These are phyloP conservation scores for Silurus asotus DNA, from an alignment of 2,113 vertebrate genomes.

Conservation along the genomic window DNA sequence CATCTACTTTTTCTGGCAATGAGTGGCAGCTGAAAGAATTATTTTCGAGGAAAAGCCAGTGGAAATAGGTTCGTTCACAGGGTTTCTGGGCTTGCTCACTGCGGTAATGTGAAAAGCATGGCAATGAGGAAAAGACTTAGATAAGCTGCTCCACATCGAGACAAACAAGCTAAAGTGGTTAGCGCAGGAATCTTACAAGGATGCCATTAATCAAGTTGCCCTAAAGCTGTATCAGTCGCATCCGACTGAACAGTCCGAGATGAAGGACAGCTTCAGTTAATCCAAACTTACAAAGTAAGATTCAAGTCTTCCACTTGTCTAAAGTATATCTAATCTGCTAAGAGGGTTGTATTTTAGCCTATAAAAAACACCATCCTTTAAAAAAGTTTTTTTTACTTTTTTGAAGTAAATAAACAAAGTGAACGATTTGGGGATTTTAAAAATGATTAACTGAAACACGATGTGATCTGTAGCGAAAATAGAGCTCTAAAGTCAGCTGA, in stretches of 20 bases:
- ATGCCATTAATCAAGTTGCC: not conserved
- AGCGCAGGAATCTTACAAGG: not conserved
- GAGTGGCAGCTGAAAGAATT: not conserved
- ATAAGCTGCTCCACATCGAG: not conserved
- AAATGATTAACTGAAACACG: not conserved
- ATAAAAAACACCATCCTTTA: not conserved
- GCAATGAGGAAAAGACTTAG: not conserved
- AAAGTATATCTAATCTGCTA: not conserved
- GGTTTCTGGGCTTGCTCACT: not conserved
- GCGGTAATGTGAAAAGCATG: not conserved
- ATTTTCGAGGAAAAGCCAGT: not conserved
- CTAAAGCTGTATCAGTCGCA: not conserved
- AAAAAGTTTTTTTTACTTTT: not conserved
- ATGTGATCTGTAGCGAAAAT: not conserved
- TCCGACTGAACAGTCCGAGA: not conserved
- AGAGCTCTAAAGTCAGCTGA: not conserved
- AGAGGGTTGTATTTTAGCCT: not conserved
- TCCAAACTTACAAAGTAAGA: not conserved
- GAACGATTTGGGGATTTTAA: not conserved
- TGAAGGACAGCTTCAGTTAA: not conserved
- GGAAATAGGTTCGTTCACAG: not conserved
- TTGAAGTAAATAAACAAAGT: not conserved
- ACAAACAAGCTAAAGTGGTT: not conserved
- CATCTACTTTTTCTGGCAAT: not conserved
- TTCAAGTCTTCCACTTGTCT: not conserved